Evolutionary conservation across 2,888 invertebrate genomes (phyloP), one percentile per base, ranked within the genome.

Genomic region (Rambutsinella grinnellia): DNA sequence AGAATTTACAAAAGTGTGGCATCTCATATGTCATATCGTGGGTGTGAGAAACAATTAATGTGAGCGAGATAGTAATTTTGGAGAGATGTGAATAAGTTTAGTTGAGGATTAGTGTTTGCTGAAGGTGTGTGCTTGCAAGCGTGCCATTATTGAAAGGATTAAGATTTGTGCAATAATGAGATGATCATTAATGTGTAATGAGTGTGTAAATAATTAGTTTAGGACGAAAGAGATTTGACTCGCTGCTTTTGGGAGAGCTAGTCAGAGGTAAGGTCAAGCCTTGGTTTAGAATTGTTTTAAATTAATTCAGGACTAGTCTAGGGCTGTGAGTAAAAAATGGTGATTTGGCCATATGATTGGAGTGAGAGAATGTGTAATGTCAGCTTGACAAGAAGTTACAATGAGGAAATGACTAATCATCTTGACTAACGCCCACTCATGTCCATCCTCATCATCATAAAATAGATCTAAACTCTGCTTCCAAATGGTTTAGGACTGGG

Each of bases 351-450:
- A 36, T 36, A 36, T 8, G 13, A 36, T 36, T 36, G 36, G 36
- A 36, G 36, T 36, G 36, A 36, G n/a, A n/a, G n/a, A n/a, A n/a
- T n/a, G n/a, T n/a, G n/a, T n/a, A n/a, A n/a, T n/a, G n/a, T n/a
- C n/a, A n/a, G n/a, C n/a, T n/a, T n/a, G n/a, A n/a, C n/a, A n/a
- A n/a, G n/a, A n/a, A n/a, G n/a, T n/a, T n/a, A 17, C 49, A 49
- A 60, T 60, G 17, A 68, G 68, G 68, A 68, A 68, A 51, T 68
- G 68, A 68, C 28, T 58, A 68, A 68, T 68, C 36, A 8, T 36
- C 36, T 36, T 5, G 13, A 5, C 13, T 13, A 36, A 13, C 36
- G 13, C 36, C n/a, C 49, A 49, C 65, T 23, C 68, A 68, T 60
- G 60, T 60, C 68, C 68, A 60, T 49, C 24, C 8, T 36, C 13